These are phyloP conservation scores for Deroplatys truncata DNA, from an alignment of 2,888 invertebrate species.

Conservation along the genomic window DNA sequence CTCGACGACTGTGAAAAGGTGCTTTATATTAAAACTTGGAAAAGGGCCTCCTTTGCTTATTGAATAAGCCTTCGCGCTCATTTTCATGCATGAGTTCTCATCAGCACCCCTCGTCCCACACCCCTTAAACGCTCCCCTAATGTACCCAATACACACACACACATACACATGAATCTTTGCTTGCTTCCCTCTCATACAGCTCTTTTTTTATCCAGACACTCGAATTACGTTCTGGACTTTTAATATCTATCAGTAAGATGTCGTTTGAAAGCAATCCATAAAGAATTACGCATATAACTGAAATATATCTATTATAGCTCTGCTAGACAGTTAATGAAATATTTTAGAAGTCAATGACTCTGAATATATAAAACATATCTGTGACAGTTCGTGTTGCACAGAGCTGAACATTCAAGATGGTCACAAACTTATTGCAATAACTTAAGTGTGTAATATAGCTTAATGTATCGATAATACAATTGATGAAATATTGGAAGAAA, in stretches of 20 bases:
- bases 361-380: too few relatives aligned
- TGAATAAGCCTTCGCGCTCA: constrained; percentile 23
- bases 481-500: too few relatives aligned
- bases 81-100: constrained; percentile 25
- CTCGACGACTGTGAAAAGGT: constrained; percentile 12
- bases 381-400: too few relatives aligned
- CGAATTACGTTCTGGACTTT: background rate
- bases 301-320: too few relatives aligned
- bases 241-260: background rate
- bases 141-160: background rate
- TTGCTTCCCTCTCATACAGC: background rate
- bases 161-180: background rate
- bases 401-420: too few relatives aligned
- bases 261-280: background rate
- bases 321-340: too few relatives aligned
- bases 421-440: too few relatives aligned
- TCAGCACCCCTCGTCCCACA: background rate
- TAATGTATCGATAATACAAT: too few relatives aligned
- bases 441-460: too few relatives aligned
- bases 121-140: background rate
- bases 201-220: background rate
- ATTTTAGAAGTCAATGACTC: too few relatives aligned
- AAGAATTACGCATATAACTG: background rate
- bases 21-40: constrained; percentile 28
- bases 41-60: constrained; percentile 24